A percentile compares a stretch with the other conserved stretches of the same genome.
phyloP scores from a whole-genome alignment of 2,888 invertebrate genomes.

The Sipha maydis region DNA sequence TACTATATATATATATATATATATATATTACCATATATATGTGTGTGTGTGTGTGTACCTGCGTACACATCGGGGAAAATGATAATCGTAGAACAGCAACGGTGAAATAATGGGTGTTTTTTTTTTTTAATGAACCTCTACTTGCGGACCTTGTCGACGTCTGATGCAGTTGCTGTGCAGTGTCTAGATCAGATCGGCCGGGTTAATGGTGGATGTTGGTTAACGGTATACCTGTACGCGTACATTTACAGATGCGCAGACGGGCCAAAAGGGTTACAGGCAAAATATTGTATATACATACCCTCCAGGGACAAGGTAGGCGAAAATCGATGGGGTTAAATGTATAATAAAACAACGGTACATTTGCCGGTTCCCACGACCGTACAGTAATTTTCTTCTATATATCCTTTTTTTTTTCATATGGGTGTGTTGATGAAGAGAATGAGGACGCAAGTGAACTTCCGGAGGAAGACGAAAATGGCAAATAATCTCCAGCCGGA shows the following conservation, averaged over 20 bases:
- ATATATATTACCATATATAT: too few species aligned
- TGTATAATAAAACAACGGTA: constrained; percentile 53
- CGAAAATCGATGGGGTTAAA: constrained; percentile 48
- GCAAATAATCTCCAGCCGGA: constrained; percentile 32
- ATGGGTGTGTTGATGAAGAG: background rate
- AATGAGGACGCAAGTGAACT: background rate
- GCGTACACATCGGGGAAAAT: constrained; percentile 26
- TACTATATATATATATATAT: constrained; percentile 9
- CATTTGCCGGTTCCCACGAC: constrained; percentile 59
- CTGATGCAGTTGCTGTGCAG: background rate
- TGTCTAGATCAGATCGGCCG: constrained; percentile 45
- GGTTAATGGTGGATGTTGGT: constrained; percentile 44
- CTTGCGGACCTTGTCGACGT: constrained; percentile 25
- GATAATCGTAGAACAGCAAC: constrained; percentile 21
- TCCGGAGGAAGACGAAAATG: constrained; percentile 45
- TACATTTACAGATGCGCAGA: constrained; percentile 1
- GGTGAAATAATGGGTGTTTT: constrained; percentile 49
- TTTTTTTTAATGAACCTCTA: constrained; percentile 53
- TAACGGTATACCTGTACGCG: constrained; percentile 31
- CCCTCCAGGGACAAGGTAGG: constrained; percentile 35
- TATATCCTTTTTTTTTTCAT: background rate
- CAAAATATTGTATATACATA: constrained; percentile 39
- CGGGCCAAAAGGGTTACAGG: constrained; percentile 55
- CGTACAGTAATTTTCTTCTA: background rate
- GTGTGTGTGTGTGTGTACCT: background rate